Conservation (phyloP, 2,888 invertebrate genomes). For the Oxyscelio sp. region DNA sequence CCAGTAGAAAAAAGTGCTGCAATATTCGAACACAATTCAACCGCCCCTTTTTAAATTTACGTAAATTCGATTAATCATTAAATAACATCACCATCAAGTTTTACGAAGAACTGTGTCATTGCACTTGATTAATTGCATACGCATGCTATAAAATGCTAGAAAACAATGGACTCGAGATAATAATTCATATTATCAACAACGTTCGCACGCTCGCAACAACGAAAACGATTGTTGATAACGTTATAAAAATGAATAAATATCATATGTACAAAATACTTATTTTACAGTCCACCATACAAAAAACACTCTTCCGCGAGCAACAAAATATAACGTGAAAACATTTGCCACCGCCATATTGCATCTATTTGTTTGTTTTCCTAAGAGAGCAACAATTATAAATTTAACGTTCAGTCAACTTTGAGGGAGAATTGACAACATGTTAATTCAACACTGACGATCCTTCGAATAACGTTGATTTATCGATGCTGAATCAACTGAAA, state of each 20-base stretch:
- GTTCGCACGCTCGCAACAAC: not conserved
- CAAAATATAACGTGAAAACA: conserved; percentile 6
- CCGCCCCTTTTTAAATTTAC: too few relatives aligned
- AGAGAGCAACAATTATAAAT: too few relatives aligned
- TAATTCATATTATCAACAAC: not conserved
- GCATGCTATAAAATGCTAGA: not conserved
- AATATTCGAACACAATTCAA: too few relatives aligned
- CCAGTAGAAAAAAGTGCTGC: too few relatives aligned
- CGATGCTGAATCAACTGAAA: too few relatives aligned
- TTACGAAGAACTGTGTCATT: not conserved
- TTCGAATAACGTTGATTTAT: too few relatives aligned
- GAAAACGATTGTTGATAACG: conserved; percentile 4
- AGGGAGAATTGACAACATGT: too few relatives aligned
- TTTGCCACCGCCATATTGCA: conserved; percentile 55
- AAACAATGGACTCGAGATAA: not conserved
- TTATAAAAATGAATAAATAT: conserved; percentile 47
- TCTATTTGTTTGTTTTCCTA: too few relatives aligned
- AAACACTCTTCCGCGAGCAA: conserved; percentile 36
- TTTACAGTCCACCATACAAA: conserved; percentile 46
- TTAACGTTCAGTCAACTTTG: too few relatives aligned
- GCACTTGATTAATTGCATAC: not conserved
- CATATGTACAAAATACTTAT: conserved; percentile 52
- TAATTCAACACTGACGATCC: too few relatives aligned
- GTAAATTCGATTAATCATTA: too few relatives aligned
- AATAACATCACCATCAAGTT: too few relatives aligned